Base-by-base conservation (phyloP, 2,113 vertebrate genomes). In the Arvicanthis niloticus region DNA sequence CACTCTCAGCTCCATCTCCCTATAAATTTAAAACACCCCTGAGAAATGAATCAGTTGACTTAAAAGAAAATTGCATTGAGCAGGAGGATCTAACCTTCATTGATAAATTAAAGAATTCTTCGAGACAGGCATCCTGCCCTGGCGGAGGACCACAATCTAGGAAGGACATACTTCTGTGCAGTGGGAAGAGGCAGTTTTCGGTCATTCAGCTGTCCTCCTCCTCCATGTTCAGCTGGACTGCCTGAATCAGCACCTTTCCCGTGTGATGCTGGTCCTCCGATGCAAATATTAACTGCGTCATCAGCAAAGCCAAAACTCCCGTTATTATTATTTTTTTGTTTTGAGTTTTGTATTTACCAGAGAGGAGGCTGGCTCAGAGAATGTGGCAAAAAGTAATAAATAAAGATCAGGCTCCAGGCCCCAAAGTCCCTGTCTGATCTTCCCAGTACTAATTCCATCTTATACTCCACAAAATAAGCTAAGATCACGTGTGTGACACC, bases 261-360 rank as follows among this genome's bases (percentile, higher is more conserved):
- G 0, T 0, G 37, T 58, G 13, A 7, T 0, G 0, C 51, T 13
- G 0, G 11, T 34, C 51, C 75, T 17, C 40, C 0, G 5, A 2
- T 1, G 2, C 4, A 7, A 40, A 13, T 24, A 0, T 22, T 6
- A 2, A 3, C 58, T 58, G 2, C 37, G 24, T 51, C 17, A 16
- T 8, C 40, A 10, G 60, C 7, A 0, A 4, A 0, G 12, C 42
- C 3, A 22, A 17, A 7, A 7, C 8, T 5, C 21, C n/a, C n/a
- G n/a, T n/a, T n/a, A n/a, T 17, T 13, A 11, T 77, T 34, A 11
- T n/a, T 70, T 22, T 2, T 67, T n/a, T n/a, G n/a, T n/a, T 19
- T 40, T 45, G 0, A 45, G 12, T 5, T 40, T 10, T 24, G 12
- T 2, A 4, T 8, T 21, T 3, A 21, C 56, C 12, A 31, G 11